Evolutionary conservation across 1,140 invertebrate species (phyloP), one percentile per base, ranked within the genome.

Genomic region (Rhagoletis pomonella): DNA sequence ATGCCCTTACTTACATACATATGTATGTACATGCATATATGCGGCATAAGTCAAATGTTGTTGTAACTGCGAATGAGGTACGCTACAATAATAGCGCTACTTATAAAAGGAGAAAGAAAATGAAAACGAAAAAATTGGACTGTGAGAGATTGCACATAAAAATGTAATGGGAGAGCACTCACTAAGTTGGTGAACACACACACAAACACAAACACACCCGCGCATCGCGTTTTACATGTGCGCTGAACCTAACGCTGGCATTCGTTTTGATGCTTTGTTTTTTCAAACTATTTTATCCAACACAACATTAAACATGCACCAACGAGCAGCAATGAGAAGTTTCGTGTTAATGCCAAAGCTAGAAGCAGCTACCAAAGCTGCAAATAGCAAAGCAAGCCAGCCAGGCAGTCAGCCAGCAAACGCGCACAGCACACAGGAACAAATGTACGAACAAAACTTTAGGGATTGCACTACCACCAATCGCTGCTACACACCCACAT

Each of bases 231-330:
- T 59, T 59, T 42, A 67, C 4, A 67, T 67, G 39, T 9, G 29
- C 42, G 14, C 29, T 19, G 29, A 19, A 4, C 12, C 10, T 14
- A 9, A 10, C 42, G 29, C 67, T 55, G 50, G 29, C 29, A 55
- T 7, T 55, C 50, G 50, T 55, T 73, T 47, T 44, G 12, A 29
- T 44, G 65, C 3, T 77, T 77, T 77, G 50, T 81, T 29, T n/a
- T n/a, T 55, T 47, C n/a, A 9, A 29, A 5, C 6, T 14, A 29
- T 81, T 47, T 81, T 81, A 81, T 81, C 47, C 73, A 81, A 55
- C 47, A 81, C 47, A 81, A 81, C 47, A 81, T 81, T 81, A 81
- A 81, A 55, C 73, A 81, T 77, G 69, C 69, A 77, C 69, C 69
- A 77, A 50, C 69, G 69, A 50, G 73, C 47, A 58, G 73, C 73